Evolutionary conservation across 2,888 invertebrate species (phyloP).

Genomic region (Amiota minor): DNA sequence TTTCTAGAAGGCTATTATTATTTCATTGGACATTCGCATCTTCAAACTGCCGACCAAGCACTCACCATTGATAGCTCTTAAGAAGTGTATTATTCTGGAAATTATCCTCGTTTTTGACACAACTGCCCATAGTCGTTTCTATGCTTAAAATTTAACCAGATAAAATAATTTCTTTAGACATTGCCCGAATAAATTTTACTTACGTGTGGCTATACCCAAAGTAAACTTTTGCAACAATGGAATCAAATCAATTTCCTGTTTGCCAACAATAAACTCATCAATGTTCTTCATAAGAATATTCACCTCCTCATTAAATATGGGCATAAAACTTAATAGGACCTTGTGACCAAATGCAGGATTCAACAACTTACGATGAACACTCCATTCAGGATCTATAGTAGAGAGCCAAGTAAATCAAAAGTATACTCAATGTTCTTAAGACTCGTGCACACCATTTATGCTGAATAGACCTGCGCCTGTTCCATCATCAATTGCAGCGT

Average conservation of each 20-base stretch:
- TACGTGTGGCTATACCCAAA: slow-evolving; percentile 65
- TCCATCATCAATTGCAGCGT: slow-evolving; percentile 65
- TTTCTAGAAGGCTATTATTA: slow-evolving; percentile 60
- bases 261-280: slow-evolving; percentile 44
- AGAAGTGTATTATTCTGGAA: slow-evolving; percentile 53
- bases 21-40: slow-evolving; percentile 35
- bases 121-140: slow-evolving; percentile 71
- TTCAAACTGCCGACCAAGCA: slow-evolving; percentile 19
- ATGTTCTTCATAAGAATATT: slow-evolving; percentile 50
- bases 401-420: background rate
- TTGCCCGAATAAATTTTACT: slow-evolving; percentile 41
- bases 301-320: slow-evolving; percentile 65
- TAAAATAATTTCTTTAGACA: background rate
- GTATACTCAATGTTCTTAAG: background rate
- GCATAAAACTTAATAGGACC: slow-evolving; percentile 65
- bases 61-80: slow-evolving; percentile 65
- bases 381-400: slow-evolving; percentile 65
- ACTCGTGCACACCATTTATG: slow-evolving; percentile 50
- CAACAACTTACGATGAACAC: slow-evolving; percentile 63
- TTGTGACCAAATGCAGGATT: slow-evolving; percentile 70
- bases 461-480: slow-evolving; percentile 67
- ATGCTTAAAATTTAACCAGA: slow-evolving; percentile 1
- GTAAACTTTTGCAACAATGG: slow-evolving; percentile 62
- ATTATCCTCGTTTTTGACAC: slow-evolving; percentile 46
- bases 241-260: slow-evolving; percentile 58